These are phyloP conservation scores for Cephonodes hylas DNA, from an alignment of 2,888 invertebrate genomes.

Conservation along the genomic window DNA sequence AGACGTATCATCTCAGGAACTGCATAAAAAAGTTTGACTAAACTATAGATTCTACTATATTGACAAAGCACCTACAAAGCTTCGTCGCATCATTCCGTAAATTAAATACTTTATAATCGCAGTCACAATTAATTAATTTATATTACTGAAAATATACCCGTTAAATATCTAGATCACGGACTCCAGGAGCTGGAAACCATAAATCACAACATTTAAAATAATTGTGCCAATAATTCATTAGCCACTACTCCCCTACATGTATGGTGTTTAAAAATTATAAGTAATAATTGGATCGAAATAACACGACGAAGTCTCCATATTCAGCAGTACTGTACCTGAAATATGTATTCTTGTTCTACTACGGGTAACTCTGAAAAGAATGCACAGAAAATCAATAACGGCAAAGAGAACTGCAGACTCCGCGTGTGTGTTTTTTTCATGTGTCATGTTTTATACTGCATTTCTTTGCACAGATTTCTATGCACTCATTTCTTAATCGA, in stretches of 20 bases:
- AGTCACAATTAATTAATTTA: not conserved
- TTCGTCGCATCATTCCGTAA: not conserved
- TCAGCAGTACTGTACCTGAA: conserved; percentile 35
- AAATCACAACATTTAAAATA: not conserved
- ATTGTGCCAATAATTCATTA: not conserved
- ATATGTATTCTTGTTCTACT: conserved; percentile 42
- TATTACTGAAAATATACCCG: not conserved
- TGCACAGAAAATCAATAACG: conserved; percentile 71
- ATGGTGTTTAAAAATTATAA: not conserved
- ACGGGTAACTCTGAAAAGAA: conserved; percentile 78
- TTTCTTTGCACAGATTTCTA: conserved; percentile 78
- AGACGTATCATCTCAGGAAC: not conserved
- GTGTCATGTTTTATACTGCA: conserved; percentile 52
- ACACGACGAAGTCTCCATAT: conserved; percentile 16
- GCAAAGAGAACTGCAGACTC: conserved; percentile 63
- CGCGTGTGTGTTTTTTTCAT: conserved; percentile 26
- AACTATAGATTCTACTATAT: not conserved
- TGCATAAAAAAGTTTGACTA: not conserved
- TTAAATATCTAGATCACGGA: not conserved
- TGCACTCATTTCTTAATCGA: conserved; percentile 68
- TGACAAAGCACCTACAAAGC: not conserved
- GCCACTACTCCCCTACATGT: not conserved
- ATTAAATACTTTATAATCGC: not conserved
- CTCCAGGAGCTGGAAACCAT: not conserved
- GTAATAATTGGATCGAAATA: not conserved